Percentiles rank a stretch among this genome's conserved stretches.
phyloP scores from a whole-genome alignment of 1,140 invertebrate genomes.

The Thereuonema tuberculata region DNA sequence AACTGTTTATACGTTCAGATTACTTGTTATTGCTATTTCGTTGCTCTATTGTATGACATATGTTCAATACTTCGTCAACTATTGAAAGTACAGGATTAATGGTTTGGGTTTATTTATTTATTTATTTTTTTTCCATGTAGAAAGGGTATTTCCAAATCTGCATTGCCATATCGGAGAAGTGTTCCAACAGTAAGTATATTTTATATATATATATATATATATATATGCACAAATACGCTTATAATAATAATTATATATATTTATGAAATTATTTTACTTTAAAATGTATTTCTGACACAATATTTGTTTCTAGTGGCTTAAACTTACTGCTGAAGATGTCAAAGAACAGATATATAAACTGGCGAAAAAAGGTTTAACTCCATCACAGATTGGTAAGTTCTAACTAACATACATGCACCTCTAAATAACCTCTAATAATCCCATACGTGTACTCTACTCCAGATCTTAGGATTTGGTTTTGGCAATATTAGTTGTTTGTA shows the following conservation, averaged over 20 bases:
- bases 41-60: too few relatives aligned
- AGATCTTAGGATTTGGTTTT: too few relatives aligned
- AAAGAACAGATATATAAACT: slow-evolving; percentile 95
- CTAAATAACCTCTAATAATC: too few relatives aligned
- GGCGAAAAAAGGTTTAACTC: slow-evolving; percentile 96
- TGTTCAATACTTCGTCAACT: too few relatives aligned
- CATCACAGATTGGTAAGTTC: slow-evolving; percentile 28
- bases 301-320: slow-evolving; percentile 61
- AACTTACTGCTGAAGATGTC: slow-evolving; percentile 90
- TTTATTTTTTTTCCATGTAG: slow-evolving; percentile 27
- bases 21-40: too few relatives aligned
- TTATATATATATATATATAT: neutral
- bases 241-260: neutral
- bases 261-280: neutral
- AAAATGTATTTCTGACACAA: neutral
- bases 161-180: slow-evolving; percentile 90
- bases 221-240: neutral
- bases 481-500: too few relatives aligned
- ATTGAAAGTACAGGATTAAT: too few relatives aligned
- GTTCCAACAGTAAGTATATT: slow-evolving; percentile 55
- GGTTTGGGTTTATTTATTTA: too few relatives aligned
- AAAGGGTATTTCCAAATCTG: slow-evolving; percentile 99
- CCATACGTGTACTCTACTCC: too few relatives aligned
- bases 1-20: too few relatives aligned
- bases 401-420: too few relatives aligned